A percentile compares a stretch with the other conserved stretches of the same genome.
These are phyloP conservation scores for Pachypeltis micranthus DNA, from an alignment of 1,140 invertebrate species.

Conservation along the genomic window DNA sequence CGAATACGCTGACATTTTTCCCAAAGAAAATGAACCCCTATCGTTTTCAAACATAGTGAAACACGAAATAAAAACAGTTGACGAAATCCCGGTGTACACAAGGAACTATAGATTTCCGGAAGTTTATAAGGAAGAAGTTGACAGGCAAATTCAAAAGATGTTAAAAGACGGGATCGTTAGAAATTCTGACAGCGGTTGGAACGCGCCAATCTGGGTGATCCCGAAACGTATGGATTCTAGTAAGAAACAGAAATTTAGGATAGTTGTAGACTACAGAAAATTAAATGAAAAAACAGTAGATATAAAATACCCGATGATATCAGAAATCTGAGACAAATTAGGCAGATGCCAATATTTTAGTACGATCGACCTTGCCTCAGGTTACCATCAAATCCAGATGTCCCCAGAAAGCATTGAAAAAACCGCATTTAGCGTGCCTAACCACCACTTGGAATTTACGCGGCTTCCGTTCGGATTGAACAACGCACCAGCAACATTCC, in stretches of 20 bases:
- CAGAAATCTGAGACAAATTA: background rate
- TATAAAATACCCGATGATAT: conserved; percentile 11
- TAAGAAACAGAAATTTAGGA: conserved; percentile 22
- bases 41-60: conserved; percentile 18
- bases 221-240: conserved; percentile 24
- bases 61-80: conserved; percentile 28
- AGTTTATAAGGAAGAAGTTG: conserved; percentile 31
- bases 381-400: conserved; percentile 31
- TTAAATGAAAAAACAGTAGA: conserved; percentile 23
- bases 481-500: conserved; percentile 21
- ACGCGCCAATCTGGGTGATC: conserved; percentile 21
- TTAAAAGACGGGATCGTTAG: conserved; percentile 21
- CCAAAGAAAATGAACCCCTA: background rate
- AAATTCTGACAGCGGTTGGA: conserved; percentile 18
- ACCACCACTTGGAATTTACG: conserved; percentile 21
- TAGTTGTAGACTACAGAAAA: conserved; percentile 27
- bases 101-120: conserved; percentile 33
- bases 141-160: conserved; percentile 28
- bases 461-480: conserved; percentile 22
- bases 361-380: conserved; percentile 21
- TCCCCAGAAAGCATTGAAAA: conserved; percentile 18
- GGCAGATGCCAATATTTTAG: conserved; percentile 22
- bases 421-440: conserved; percentile 24
- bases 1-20: background rate
- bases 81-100: conserved; percentile 25